Evolutionary conservation across 2,797 vertebrate species (phyloP), one percentile per base, ranked within the genome.

Genomic region (Arctocebus calabarensis): DNA sequence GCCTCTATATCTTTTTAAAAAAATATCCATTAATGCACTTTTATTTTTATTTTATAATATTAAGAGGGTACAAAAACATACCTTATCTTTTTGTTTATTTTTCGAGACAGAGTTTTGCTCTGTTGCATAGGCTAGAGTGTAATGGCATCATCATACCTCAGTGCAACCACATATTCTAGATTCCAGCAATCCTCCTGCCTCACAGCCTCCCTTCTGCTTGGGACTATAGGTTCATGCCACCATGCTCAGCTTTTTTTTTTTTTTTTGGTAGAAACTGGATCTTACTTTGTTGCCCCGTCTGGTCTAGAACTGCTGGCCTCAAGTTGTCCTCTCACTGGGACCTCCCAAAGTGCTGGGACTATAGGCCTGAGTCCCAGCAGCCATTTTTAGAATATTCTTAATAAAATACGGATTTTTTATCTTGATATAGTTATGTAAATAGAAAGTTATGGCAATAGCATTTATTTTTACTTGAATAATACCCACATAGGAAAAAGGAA

Each of bases 381-480:
- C 68, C 61, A 59, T 70, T 92, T 95, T 88, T 79, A 59, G 29
- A 73, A 78, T 4, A 2, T 45, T 77, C 9, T 94, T 92, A 8
- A 32, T 71, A 92, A 82, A 95, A 71, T 84, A 29, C 14, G 81
- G 9, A 83, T 88, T 91, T 83, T 64, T 94, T 96, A 61, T 79
- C n/a, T 7, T 85, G 17, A 55, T 61, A 94, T 10, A 86, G 40
- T 82, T 73, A 25, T 84, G 12, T 90, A 32, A 48, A 78, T 81
- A 82, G 83, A 32, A 11, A 82, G 3, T 82, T 93, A 57, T 45
- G 45, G 70, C 45, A 82, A 52, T 45, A 55, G 70, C 45, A 82
- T 40, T 40, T 92, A 43, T n/a, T 88, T 84, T 92, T 93, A 70
- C 27, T 90, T 92, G 90, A 57, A 64, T 87, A 73, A 37, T 86